phyloP scores from a whole-genome alignment of 2,113 vertebrate genomes.

The Dendrocopos noguchii region DNA sequence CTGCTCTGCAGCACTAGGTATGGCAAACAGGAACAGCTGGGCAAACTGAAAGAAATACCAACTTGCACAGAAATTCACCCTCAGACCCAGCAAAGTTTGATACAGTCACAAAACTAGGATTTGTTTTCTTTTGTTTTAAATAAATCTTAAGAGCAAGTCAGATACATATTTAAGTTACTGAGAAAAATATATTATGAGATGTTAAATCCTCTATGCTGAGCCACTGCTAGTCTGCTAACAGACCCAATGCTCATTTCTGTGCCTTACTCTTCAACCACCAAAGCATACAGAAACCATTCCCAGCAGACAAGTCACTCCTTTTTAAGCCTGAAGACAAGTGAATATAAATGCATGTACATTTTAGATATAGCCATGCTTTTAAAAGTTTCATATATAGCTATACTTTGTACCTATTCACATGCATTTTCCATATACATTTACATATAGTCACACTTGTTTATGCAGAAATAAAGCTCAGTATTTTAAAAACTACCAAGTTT shows the following conservation, averaged over 20 bases:
- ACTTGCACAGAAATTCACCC: background rate
- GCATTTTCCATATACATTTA: background rate
- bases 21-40: background rate
- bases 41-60: background rate
- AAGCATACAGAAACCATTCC: background rate
- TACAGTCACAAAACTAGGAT: background rate
- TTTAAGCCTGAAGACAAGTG: background rate
- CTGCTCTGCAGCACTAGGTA: background rate
- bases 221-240: background rate
- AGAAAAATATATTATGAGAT: background rate
- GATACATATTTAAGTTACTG: background rate
- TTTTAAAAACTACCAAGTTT: constrained; percentile 24
- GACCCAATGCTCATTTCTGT: background rate
- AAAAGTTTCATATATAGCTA: background rate
- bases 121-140: background rate
- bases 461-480: background rate
- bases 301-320: background rate
- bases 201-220: background rate
- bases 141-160: background rate
- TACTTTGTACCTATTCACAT: background rate
- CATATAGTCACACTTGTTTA: background rate
- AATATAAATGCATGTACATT: background rate
- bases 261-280: background rate
- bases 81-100: background rate
- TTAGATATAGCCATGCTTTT: background rate